Evolutionary conservation across 2,888 invertebrate species (phyloP), one percentile per base, ranked within the genome.

Genomic region (Drosophila vallismaia): DNA sequence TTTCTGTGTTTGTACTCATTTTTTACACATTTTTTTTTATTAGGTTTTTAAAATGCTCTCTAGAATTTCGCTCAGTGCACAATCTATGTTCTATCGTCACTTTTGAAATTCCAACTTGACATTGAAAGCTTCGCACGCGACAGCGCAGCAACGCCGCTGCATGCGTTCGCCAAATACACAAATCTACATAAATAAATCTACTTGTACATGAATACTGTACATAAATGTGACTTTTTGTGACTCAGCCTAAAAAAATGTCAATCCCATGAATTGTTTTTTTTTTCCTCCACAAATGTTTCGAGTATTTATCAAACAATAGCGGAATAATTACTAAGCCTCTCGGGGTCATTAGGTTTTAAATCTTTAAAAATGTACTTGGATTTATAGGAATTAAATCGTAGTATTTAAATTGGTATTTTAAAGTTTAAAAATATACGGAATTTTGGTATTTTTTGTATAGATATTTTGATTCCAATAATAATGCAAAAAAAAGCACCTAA

Each of bases 81-180:
- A 29, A 10, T 28, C 31, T 19, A 0, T 8, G 50, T 51, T 68
- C 26, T 12, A n/a, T 45, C 31, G 31, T 8, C 24, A 31, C n/a
- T 45, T 33, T 12, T 31, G 7, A 48, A 69, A 57, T 66, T 29
- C 29, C 55, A 77, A 75, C 81, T 84, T 81, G 75, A 79, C 79
- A 79, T 82, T 82, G 79, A 82, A 81, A 77, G 52, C 52, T 51
- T 57, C 57, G 66, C 57, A 28, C 62, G 62, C 62, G 69, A 60
- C 70, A 57, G 70, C 57, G 50, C 73, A 59, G 55, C 58, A 28
- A 1, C 48, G 24, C 40, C 64, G 62, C 56, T 64, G 57, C 68
- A 45, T 50, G 71, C 36, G 19, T 46, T 56, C 59, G 29, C 36
- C 14, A 45, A 63, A 36, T 19, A 19, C n/a, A 31, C 14, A 31